Base-by-base conservation (phyloP, 1,140 invertebrate genomes). In the Pogonognathellus flavescens region DNA sequence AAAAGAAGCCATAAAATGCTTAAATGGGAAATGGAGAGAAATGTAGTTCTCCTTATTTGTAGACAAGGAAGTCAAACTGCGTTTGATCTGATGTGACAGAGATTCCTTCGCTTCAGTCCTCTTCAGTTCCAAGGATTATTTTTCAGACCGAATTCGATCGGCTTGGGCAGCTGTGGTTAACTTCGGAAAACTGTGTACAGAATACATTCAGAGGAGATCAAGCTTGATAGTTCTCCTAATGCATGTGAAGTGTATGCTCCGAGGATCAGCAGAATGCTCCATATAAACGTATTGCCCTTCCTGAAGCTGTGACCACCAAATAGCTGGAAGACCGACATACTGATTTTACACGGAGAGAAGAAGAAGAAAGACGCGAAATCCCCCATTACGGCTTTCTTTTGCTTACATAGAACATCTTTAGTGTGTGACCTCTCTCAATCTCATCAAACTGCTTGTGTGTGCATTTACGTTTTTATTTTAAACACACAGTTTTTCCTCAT, bases 11-110 rank as follows among this genome's bases (percentile, higher is more conserved):
- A 41, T 41, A 41, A 70, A 76, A 16, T 76, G 14, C 11, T 13
- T 25, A 57, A 20, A 81, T 81, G 14, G 50, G 55, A 55, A 81
- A 55, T 55, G 18, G 80, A 52, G 80, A 82, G 18, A 53, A 82
- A 82, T 82, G 80, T 10, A 1, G 55, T 82, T 57, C 76, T 82
- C 20, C 80, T 41, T 57, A 82, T 82, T 82, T 82, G 80, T 57
- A 82, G 80, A 82, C 80, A 82, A 25, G 80, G 41, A 76, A 76
- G 80, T 82, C 55, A 82, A 59, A 82, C 80, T 57, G 70, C 41
- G 70, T 76, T 76, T 76, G 70, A 76, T 76, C 70, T 76, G 70
- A 76, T 76, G 70, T 76, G 70, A 76, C 70, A 76, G 70, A 76
- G 70, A 49, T 76, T 76, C 70, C 49, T 76, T 76, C 31, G 25